Percentiles rank a stretch among this genome's conserved stretches.
phyloP scores from a whole-genome alignment of 1,140 invertebrate genomes.

The Cecropterus lyciades region DNA sequence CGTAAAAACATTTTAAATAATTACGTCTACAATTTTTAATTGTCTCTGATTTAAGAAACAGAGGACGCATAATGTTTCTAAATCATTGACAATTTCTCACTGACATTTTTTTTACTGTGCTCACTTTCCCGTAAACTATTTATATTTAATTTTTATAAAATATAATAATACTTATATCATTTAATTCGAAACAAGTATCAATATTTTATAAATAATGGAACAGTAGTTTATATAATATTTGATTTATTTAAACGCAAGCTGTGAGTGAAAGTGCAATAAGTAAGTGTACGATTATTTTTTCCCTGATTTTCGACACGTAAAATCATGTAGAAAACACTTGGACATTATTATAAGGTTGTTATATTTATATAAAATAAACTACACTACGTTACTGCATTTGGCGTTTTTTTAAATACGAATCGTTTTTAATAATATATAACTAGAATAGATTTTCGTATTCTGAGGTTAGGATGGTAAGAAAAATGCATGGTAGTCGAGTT shows the following conservation, averaged over 20 bases:
- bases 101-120: neutral
- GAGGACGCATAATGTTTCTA: constrained; percentile 70
- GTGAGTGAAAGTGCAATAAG: constrained; percentile 61
- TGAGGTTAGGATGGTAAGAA: no score
- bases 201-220: neutral
- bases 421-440: no score
- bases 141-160: neutral
- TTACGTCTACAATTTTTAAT: constrained; percentile 37
- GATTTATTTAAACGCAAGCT: constrained; percentile 16
- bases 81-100: constrained; percentile 48
- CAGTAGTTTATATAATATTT: neutral
- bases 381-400: neutral
- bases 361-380: constrained; percentile 34
- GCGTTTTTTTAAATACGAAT: no score
- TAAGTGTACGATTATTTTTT: constrained; percentile 38
- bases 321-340: constrained; percentile 46
- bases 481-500: no score
- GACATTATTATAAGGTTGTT: constrained; percentile 35
- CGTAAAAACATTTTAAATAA: no score
- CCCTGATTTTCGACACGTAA: constrained; percentile 48
- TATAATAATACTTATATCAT: neutral
- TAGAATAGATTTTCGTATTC: no score
- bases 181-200: neutral
- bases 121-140: neutral
- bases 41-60: constrained; percentile 51